These are phyloP conservation scores for Phyllotis vaccarum DNA, from an alignment of 2,797 vertebrate genomes.

Conservation along the genomic window DNA sequence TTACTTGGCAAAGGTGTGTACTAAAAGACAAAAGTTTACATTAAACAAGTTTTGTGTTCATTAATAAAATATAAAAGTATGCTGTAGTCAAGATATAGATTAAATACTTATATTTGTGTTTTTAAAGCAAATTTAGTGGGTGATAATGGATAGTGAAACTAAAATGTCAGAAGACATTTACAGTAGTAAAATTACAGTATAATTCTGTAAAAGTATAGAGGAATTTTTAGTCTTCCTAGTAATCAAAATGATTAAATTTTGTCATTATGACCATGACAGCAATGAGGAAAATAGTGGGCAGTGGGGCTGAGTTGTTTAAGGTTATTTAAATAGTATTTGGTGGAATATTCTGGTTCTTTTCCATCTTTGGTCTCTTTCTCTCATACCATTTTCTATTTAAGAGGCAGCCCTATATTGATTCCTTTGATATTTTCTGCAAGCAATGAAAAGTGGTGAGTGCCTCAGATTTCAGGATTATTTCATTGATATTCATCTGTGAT, in stretches of 20 bases:
- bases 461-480: not conserved
- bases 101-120: not conserved
- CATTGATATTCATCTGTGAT: not conserved
- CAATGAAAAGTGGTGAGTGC: not conserved
- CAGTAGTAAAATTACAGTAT: conserved; percentile 37
- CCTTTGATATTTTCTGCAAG: not conserved
- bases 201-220: too few species aligned
- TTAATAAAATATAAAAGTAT: not conserved
- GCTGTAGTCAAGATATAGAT: not conserved
- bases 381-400: not conserved
- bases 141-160: not conserved
- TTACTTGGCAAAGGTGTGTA: not conserved
- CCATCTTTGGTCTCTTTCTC: not conserved
- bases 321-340: not conserved
- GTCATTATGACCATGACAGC: not conserved
- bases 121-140: not conserved
- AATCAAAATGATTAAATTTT: not conserved
- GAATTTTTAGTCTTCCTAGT: not conserved
- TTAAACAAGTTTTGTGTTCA: not conserved
- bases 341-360: not conserved
- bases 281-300: not conserved
- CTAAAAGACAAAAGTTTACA: not conserved
- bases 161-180: not conserved
- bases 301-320: not conserved
- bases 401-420: not conserved